phyloP scores from a whole-genome alignment of 2,888 invertebrate species.

The Pyrgus malvae region DNA sequence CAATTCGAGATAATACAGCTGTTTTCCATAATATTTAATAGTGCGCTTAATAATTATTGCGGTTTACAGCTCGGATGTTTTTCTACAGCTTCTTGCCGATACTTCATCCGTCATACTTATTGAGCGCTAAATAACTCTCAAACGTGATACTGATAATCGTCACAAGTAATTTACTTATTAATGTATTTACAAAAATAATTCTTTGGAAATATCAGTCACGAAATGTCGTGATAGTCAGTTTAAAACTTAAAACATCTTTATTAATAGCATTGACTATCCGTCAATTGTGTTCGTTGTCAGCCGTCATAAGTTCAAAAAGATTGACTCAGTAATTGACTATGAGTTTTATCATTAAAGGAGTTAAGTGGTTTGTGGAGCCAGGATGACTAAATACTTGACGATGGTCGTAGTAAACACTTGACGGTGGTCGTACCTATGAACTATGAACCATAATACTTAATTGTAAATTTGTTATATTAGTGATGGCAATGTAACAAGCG shows the following conservation, averaged over 20 bases:
- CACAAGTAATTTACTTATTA: background rate
- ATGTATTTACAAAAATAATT: background rate
- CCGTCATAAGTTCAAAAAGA: slow-evolving; percentile 65
- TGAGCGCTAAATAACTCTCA: no score
- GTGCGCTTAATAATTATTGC: slow-evolving; percentile 13
- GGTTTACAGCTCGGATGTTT: no score
- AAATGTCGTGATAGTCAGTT: slow-evolving; percentile 33
- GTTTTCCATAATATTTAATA: slow-evolving; percentile 33
- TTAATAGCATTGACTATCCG: slow-evolving; percentile 48
- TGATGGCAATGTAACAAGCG: no score
- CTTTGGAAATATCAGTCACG: slow-evolving; percentile 5
- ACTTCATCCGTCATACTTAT: background rate
- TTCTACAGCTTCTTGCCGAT: no score
- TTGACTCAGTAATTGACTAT: slow-evolving; percentile 67
- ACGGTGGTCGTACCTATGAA: no score
- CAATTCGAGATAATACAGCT: slow-evolving; percentile 30
- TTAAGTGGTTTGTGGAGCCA: slow-evolving; percentile 63
- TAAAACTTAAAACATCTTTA: slow-evolving; percentile 55
- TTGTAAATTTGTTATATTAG: no score
- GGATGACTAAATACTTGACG: slow-evolving; percentile 35
- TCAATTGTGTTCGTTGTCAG: slow-evolving; percentile 63
- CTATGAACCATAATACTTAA: no score
- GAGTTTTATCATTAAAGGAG: slow-evolving; percentile 65
- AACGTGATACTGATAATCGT: no score
- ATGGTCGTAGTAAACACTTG: slow-evolving; percentile 9